These are phyloP conservation scores for Masnerella sp. DNA, from an alignment of 2,888 invertebrate genomes.

Conservation along the genomic window DNA sequence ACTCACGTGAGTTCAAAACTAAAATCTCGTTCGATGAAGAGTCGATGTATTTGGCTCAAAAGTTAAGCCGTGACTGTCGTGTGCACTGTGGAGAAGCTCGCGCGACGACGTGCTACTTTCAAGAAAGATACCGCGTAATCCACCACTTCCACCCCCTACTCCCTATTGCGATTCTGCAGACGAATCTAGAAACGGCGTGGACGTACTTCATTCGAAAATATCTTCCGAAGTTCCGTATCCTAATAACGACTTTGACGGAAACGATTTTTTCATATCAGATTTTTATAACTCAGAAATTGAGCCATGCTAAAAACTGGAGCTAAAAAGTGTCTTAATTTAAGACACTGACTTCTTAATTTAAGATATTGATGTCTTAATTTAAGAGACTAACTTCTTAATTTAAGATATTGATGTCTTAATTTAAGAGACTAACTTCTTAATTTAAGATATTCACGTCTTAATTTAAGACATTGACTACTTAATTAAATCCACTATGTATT, in stretches of 20 bases:
- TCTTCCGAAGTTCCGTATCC: slow-evolving; percentile 48
- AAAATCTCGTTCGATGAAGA: slow-evolving; percentile 62
- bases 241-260: slow-evolving; percentile 37
- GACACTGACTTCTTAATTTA: too few relatives aligned
- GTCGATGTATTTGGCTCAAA: slow-evolving; percentile 70
- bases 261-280: too few relatives aligned
- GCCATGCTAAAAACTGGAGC: too few relatives aligned
- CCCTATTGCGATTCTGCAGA: slow-evolving; percentile 61
- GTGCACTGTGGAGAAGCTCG: slow-evolving; percentile 67
- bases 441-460: too few relatives aligned
- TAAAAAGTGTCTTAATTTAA: too few relatives aligned
- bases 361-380: too few relatives aligned
- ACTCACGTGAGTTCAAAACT: slow-evolving; percentile 54
- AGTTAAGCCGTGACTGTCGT: slow-evolving; percentile 75
- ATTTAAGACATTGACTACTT: too few relatives aligned
- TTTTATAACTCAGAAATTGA: too few relatives aligned
- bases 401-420: too few relatives aligned
- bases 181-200: slow-evolving; percentile 65
- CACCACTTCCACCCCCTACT: slow-evolving; percentile 61
- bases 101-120: slow-evolving; percentile 61
- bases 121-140: slow-evolving; percentile 58
- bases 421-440: too few relatives aligned
- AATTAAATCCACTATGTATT: too few relatives aligned
- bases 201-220: slow-evolving; percentile 59
- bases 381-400: too few relatives aligned